phyloP scores from a whole-genome alignment of 2,797 vertebrate genomes.

The Adelosebastes latens region DNA sequence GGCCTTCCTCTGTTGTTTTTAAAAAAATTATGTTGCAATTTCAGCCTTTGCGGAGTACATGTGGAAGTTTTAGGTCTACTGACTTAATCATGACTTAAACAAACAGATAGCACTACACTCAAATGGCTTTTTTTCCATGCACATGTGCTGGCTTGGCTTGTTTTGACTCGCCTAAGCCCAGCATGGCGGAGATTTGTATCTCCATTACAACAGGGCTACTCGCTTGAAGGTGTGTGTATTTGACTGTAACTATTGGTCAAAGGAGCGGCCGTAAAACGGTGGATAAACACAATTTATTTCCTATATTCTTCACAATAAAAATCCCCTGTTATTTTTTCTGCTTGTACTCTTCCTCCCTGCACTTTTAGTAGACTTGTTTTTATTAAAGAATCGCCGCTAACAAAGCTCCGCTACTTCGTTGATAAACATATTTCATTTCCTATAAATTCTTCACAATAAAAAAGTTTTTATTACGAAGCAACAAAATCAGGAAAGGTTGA shows the following conservation, averaged over 20 bases:
- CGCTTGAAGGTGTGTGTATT: not conserved
- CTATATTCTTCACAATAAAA: too few relatives aligned
- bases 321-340: not conserved
- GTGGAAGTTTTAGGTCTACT: not conserved
- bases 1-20: fast-evolving
- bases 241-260: too few relatives aligned
- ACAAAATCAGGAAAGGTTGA: too few relatives aligned
- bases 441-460: too few relatives aligned
- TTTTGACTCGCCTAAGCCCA: not conserved
- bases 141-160: not conserved
- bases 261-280: too few relatives aligned
- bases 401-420: too few relatives aligned
- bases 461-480: too few relatives aligned
- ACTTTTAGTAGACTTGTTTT: too few relatives aligned
- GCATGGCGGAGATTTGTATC: not conserved
- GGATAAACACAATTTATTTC: too few relatives aligned
- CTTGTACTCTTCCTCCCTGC: too few relatives aligned
- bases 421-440: too few relatives aligned
- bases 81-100: not conserved
- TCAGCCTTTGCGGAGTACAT: not conserved
- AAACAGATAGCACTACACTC: not conserved
- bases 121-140: not conserved
- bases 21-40: not conserved
- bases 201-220: not conserved
- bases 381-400: too few relatives aligned